phyloP scores from a whole-genome alignment of 2,113 vertebrate genomes.

The Benitochromis conjunctus region DNA sequence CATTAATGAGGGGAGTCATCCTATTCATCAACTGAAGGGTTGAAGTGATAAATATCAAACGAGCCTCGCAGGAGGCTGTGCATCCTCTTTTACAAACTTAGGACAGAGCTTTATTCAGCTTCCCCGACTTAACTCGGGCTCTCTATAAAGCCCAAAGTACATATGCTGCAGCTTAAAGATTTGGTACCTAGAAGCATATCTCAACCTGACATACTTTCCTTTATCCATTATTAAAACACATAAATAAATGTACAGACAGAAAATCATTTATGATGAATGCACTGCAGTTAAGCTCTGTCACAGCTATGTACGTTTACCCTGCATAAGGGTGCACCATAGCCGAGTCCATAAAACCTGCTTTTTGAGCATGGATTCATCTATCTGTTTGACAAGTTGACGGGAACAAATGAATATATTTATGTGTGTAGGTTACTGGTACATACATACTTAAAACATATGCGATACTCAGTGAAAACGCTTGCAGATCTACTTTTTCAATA shows the following conservation, averaged over 20 bases:
- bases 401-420: constrained; percentile 6
- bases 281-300: constrained; percentile 25
- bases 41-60: constrained; percentile 12
- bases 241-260: constrained; percentile 46
- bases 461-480: background rate
- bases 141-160: constrained; percentile 9
- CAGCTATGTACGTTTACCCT: constrained; percentile 7
- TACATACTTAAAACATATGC: background rate
- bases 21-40: constrained; percentile 3
- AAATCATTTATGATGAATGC: constrained; percentile 53
- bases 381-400: constrained; percentile 23
- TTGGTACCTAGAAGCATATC: constrained; percentile 3
- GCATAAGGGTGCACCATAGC: background rate
- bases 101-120: background rate
- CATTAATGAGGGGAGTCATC: constrained; percentile 1
- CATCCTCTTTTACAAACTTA: background rate
- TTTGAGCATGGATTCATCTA: constrained; percentile 13
- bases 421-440: background rate
- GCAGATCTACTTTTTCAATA: background rate
- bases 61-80: background rate
- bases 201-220: constrained; percentile 40
- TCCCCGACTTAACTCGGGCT: background rate
- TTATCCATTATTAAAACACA: constrained; percentile 62
- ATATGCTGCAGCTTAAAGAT: constrained; percentile 28
- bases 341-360: constrained; percentile 1